Percentiles rank a stretch among this genome's conserved stretches.
Conservation (phyloP, 2,113 vertebrate species). For the Capreolus pygargus region DNA sequence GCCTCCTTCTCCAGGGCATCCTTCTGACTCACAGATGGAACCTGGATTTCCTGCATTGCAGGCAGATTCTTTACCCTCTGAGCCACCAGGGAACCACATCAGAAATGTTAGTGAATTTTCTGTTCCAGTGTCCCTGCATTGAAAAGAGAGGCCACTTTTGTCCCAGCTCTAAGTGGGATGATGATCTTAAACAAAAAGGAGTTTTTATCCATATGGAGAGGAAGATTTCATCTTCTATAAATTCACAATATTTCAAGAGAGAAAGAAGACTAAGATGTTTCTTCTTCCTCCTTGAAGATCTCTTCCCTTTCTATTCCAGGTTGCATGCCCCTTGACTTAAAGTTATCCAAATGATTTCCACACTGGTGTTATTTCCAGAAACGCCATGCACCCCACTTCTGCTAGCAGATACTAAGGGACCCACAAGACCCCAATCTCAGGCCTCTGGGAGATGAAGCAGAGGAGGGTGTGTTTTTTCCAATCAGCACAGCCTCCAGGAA, state of each 20-base stretch:
- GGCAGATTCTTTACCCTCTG: background rate
- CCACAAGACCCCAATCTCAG: accelerated
- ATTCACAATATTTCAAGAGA: background rate
- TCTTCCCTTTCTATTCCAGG: background rate
- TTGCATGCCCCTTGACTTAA: background rate
- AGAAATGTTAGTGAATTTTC: background rate
- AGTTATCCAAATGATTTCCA: background rate
- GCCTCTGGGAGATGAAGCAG: accelerated
- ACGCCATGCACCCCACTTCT: background rate
- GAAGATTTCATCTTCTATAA: background rate
- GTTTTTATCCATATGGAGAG: background rate
- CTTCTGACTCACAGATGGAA: background rate
- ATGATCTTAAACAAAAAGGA: background rate
- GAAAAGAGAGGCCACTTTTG: background rate
- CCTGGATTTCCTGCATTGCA: background rate
- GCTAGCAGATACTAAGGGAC: accelerated
- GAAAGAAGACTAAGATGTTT: background rate
- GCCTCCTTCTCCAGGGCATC: background rate
- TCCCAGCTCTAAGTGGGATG: too few species aligned
- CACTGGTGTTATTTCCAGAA: background rate
- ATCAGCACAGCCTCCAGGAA: accelerated
- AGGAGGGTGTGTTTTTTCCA: background rate
- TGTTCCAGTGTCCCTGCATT: background rate
- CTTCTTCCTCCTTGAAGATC: background rate
- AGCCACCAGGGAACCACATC: background rate